Conservation (phyloP, 2,113 vertebrate genomes). For the Neolamprologus kungweensis region DNA sequence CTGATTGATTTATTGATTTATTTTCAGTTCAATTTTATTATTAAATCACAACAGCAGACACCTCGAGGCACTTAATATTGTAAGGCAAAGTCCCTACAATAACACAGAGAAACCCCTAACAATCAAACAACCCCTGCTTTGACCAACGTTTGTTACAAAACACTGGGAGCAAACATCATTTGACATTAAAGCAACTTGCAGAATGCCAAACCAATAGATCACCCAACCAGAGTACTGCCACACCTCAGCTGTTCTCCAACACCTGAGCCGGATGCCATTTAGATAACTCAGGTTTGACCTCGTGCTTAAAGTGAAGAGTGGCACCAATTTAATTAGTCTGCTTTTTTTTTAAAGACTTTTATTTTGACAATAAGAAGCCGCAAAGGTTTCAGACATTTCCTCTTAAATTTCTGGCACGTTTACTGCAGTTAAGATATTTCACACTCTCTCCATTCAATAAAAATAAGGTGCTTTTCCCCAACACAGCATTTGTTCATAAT, state of each 20-base stretch:
- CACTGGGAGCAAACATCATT: background rate
- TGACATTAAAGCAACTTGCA: background rate
- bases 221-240: background rate
- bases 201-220: background rate
- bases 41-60: background rate
- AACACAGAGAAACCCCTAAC: background rate
- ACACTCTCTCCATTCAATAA: background rate
- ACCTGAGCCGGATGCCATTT: background rate
- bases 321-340: background rate
- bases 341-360: background rate
- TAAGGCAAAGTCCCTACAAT: background rate
- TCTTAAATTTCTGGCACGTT: background rate
- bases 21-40: background rate
- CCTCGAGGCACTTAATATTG: background rate
- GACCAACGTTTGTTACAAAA: background rate
- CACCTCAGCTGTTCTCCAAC: background rate
- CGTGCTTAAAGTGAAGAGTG: background rate
- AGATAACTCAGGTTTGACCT: background rate
- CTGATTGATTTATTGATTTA: background rate
- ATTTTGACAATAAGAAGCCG: background rate
- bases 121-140: background rate
- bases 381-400: background rate
- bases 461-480: background rate
- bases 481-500: background rate
- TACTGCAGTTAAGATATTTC: background rate